Conservation (phyloP, 2,888 invertebrate genomes). For the Philaethria dido region DNA sequence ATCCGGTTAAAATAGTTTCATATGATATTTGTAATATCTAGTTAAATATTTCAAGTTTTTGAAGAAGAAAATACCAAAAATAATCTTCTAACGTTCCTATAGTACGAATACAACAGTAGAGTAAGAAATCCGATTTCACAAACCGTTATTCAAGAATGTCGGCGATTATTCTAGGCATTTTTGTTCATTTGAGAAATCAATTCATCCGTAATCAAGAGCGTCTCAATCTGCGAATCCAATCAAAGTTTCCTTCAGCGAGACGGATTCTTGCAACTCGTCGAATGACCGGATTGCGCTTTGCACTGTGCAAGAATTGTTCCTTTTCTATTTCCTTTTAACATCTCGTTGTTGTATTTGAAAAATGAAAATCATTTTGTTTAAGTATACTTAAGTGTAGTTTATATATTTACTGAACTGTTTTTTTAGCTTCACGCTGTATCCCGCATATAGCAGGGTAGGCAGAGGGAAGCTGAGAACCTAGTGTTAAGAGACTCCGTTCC, state of each 20-base stretch:
- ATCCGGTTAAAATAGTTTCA: no score
- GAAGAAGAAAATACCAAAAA: no score
- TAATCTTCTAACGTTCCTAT: no score
- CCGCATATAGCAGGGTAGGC: no score
- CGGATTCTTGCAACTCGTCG: conserved; percentile 40
- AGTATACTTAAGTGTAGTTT: neutral
- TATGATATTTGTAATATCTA: no score
- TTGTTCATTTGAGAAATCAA: conserved; percentile 27
- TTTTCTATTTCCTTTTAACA: conserved; percentile 12
- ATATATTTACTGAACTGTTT: no score
- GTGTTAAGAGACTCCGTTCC: no score
- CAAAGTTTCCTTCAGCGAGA: conserved; percentile 43
- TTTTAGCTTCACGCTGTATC: no score
- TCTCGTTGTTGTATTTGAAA: neutral
- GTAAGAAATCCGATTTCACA: conserved; percentile 2
- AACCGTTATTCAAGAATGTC: conserved; percentile 11
- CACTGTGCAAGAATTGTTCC: conserved; percentile 25
- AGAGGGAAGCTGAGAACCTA: no score
- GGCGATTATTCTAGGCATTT: conserved; percentile 16
- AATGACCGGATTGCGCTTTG: conserved; percentile 34
- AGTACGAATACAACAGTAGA: neutral
- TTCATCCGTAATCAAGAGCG: conserved; percentile 31
- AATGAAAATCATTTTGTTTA: conserved; percentile 1
- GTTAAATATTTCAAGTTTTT: no score
- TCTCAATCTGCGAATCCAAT: conserved; percentile 42